Percentiles rank a stretch among this genome's conserved stretches.
Conservation (phyloP, 2,113 vertebrate species). For the Axis porcinus region DNA sequence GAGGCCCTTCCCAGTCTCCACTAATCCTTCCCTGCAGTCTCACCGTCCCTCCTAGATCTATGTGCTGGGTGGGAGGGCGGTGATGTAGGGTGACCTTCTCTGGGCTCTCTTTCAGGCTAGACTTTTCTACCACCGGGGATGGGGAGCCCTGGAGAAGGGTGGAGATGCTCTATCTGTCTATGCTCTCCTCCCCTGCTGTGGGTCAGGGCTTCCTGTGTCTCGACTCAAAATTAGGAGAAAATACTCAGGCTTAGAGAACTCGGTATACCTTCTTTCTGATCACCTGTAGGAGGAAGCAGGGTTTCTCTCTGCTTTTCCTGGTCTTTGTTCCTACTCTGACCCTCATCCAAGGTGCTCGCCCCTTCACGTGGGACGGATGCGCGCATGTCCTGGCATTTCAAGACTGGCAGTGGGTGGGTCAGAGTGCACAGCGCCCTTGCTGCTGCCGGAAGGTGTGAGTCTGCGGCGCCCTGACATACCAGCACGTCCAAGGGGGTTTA, state of each 20-base stretch:
- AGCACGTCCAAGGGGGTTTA: background rate
- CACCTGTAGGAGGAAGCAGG: background rate
- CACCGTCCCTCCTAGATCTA: background rate
- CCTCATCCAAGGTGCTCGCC: background rate
- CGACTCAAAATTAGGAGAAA: background rate
- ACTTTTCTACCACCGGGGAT: background rate
- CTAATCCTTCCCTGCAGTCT: background rate
- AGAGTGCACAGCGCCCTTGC: fast-evolving
- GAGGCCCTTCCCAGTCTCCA: background rate
- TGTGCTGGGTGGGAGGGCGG: background rate
- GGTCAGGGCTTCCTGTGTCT: background rate
- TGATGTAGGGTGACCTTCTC: background rate
- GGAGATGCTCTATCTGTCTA: background rate
- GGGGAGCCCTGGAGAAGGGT: background rate
- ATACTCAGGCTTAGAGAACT: background rate
- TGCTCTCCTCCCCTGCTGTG: background rate
- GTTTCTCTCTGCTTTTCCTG: background rate
- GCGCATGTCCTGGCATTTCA: background rate
- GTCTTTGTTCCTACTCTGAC: background rate
- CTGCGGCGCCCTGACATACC: background rate
- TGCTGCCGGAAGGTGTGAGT: background rate
- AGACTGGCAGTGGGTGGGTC: background rate
- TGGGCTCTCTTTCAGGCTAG: background rate
- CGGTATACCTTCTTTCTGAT: background rate
- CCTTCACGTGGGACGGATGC: background rate